phyloP scores from a whole-genome alignment of 2,113 vertebrate species.

The Redunca redunca region DNA sequence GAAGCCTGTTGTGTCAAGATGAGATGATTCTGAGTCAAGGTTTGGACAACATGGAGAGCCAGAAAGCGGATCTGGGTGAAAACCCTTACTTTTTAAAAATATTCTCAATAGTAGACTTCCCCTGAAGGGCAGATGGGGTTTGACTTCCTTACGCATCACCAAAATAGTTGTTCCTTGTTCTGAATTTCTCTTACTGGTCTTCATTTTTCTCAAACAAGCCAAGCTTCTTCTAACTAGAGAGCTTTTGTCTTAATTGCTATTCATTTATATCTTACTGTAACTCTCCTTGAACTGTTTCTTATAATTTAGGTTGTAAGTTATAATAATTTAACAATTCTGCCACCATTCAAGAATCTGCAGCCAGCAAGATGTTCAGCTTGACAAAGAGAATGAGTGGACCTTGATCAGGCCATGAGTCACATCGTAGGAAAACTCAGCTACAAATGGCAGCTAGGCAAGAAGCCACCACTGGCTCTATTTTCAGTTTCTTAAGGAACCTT shows the following conservation, averaged over 20 bases:
- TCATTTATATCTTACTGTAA: not conserved
- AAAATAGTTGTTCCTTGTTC: not conserved
- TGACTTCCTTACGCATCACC: not conserved
- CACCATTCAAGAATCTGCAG: not conserved
- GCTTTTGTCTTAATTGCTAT: not conserved
- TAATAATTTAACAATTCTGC: not conserved
- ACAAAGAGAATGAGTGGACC: not conserved
- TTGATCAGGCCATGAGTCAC: not conserved
- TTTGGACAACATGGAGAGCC: not conserved
- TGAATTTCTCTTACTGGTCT: not conserved
- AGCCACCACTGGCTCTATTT: rapidly evolving
- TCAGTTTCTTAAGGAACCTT: not conserved
- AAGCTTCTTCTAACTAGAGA: not conserved
- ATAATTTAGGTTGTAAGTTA: not conserved
- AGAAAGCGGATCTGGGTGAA: not conserved
- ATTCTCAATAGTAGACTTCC: not conserved
- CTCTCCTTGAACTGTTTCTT: not conserved
- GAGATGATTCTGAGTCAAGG: not conserved
- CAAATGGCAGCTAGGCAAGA: not conserved
- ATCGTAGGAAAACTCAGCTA: not conserved
- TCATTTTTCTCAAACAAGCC: not conserved
- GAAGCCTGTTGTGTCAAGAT: not conserved
- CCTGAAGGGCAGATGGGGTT: rapidly evolving
- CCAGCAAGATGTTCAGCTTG: not conserved
- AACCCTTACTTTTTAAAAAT: not conserved